These are phyloP conservation scores for Limnephilus rhombicus DNA, from an alignment of 2,888 invertebrate genomes.

Conservation along the genomic window DNA sequence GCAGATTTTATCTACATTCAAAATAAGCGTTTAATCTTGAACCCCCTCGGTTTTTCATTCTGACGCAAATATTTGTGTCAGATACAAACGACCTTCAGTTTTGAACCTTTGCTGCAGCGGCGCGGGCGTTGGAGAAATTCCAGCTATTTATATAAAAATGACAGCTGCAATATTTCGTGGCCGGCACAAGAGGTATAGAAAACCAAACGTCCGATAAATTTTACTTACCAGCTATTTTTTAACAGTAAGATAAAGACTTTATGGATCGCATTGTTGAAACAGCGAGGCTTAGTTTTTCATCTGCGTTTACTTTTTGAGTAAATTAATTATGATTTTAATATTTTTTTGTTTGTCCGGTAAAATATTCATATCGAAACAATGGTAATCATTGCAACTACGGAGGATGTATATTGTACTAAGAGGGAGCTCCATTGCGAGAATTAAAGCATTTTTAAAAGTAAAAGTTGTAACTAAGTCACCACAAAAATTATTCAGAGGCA, in stretches of 20 bases:
- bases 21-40: neutral
- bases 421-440: no score
- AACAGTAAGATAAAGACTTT: slow-evolving; percentile 9
- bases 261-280: neutral
- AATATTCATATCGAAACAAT: no score
- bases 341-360: neutral
- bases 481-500: no score
- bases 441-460: no score
- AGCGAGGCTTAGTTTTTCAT: slow-evolving; percentile 10
- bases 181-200: neutral
- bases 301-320: neutral
- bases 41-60: neutral
- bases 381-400: no score
- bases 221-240: slow-evolving; percentile 38
- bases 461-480: no score
- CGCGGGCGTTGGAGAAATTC: slow-evolving; percentile 10
- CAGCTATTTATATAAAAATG: slow-evolving; percentile 50
- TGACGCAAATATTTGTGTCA: slow-evolving; percentile 8
- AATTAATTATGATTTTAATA: neutral
- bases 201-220: slow-evolving; percentile 27
- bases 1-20: neutral
- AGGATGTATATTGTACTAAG: no score
- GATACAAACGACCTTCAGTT: slow-evolving; percentile 26
- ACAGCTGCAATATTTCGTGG: slow-evolving; percentile 51
- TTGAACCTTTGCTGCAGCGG: neutral